Evolutionary conservation across 2,797 vertebrate genomes (phyloP), one percentile per base, ranked within the genome.

Genomic region (Coendou prehensilis): DNA sequence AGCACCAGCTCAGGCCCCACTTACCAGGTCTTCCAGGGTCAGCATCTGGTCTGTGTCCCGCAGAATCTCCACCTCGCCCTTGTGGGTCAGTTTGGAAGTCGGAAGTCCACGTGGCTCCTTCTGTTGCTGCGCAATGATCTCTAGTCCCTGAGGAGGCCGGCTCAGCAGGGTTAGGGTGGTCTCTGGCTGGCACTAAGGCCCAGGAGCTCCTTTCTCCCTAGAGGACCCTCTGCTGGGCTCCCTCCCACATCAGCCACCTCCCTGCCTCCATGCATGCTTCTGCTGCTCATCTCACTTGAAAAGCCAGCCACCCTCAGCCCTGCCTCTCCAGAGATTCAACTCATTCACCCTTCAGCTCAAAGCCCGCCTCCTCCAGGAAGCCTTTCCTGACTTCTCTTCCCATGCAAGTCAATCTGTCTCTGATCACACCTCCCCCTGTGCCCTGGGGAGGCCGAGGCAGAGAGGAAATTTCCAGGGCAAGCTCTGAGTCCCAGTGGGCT

Each of bases 1-100:
- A 2, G 41, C 4, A 20, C 93, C 47, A 80, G 50, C 47, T n/a
- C 78, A 59, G 37, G 20, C 64, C 73, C 57, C 73, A 61, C 98
- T 98, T 92, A 98, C 98, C 73, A 98, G 84, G n/a, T 98, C 97
- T 91, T 98, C 98, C 88, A 97, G 86, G 30, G 94, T 97, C 83
- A 98, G 94, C 1, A 50, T 97, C 93, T 98, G 97, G 61, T 98
- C 98, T 2, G 13, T 1, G 18, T 98, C 96, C 69, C 94, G 86
- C 13, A 87, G 91, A 75, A 98, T 98, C 97, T 98, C 98, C 0
- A 98, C 96, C 61, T 98, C 97, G 0, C 98, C 98, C 95, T 98
- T 98, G 86, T 98, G 98, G 47, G 98, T 98, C 93, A 98, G 81
- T 69, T 98, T 98, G 87, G 96, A 98, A 64, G 94, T 52, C 0